Base-by-base conservation (phyloP, 1,140 invertebrate genomes). In the Euura saliciscinereae region DNA sequence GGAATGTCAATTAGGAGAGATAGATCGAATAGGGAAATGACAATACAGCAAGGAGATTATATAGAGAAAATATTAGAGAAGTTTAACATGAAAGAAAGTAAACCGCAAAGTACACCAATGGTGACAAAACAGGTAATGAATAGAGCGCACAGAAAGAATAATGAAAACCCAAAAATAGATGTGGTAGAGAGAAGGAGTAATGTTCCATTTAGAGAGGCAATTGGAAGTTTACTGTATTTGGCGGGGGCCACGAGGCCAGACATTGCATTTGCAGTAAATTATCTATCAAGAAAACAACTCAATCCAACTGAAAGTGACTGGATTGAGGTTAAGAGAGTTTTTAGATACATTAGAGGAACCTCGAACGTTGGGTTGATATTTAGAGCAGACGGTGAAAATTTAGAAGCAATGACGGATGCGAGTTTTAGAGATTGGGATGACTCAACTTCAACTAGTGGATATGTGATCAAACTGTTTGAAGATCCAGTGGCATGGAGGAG, bases 171-270 rank as follows among this genome's bases (percentile, higher is more conserved):
- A 69, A 73, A 72, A 79, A 68, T 73, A 74, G 64, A 71, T 11
- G 59, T 28, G 28, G 28, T 28, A 28, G 28, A 28, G 1, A 67
- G 11, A 45, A 6, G 8, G 44, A 42, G 69, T 64, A 70, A 70
- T 66, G 66, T 77, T 8, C 76, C 76, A 28, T 86, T 80, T 69
- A 72, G 78, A 73, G 80, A 83, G 75, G 70, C 77, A 6, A 77
- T 87, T 65, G 80, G 84, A 43, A 67, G 77, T 45, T 74, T 87
- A 42, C 66, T 87, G 51, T 87, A 83, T 74, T 42, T 83, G 43
- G 51, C 82, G 0, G 68, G 77, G 28, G 76, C 70, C 11, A 85
- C 84, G 4, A 74, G 84, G 74, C 85, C 85, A 6, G 83, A 87
- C 71, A 85, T 87, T 43, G 66, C 78, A 6, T 85, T 74, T 79